Base-by-base conservation (phyloP, 2,797 vertebrate genomes). In the Falco columbarius region DNA sequence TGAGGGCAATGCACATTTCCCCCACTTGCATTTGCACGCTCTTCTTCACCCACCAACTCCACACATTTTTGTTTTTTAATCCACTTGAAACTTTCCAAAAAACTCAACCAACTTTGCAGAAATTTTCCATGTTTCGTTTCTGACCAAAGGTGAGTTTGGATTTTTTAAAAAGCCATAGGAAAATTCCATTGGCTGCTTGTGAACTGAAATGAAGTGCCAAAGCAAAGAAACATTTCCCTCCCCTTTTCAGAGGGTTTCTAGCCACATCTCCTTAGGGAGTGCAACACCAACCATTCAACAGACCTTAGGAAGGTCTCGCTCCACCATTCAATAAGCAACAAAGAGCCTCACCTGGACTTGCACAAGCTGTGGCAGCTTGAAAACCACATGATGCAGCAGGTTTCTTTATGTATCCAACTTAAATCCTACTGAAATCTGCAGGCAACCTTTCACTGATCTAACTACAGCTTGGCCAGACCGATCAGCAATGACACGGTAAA, bases 151-250 rank as follows among this genome's bases (percentile, higher is more conserved):
- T 82, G 86, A 80, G 47, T 44, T 75, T 62, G 65, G 65, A 34
- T 72, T 83, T 91, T 93, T 74, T 68, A 49, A 83, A 88, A 93
- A 93, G 51, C 38, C 47, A 34, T 56, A 89, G 94, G 86, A 95
- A 97, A 94, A 89, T 94, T 97, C 93, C 94, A 72, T 86, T 71
- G n/a, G 65, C 74, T 81, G 34, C 58, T 87, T 62, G 46, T 34
- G 68, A 89, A 40, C 46, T 68, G 68, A 87, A 94, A 66, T 27
- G 40, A 89, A 83, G 75, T 91, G 77, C 79, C 89, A 96, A 97
- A 94, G 82, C 74, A 90, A 92, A 87, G 90, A 93, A 91, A 72
- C 27, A 7, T 38, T 86, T 83, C 42, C 52, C 72, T 38, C 74
- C 42, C 51, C 8, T 12, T 87, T 66, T 89, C 75, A 86, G 72